Evolutionary conservation across 2,797 vertebrate genomes (phyloP), one percentile per base, ranked within the genome.

Genomic region (Cacajao melanocephalus): DNA sequence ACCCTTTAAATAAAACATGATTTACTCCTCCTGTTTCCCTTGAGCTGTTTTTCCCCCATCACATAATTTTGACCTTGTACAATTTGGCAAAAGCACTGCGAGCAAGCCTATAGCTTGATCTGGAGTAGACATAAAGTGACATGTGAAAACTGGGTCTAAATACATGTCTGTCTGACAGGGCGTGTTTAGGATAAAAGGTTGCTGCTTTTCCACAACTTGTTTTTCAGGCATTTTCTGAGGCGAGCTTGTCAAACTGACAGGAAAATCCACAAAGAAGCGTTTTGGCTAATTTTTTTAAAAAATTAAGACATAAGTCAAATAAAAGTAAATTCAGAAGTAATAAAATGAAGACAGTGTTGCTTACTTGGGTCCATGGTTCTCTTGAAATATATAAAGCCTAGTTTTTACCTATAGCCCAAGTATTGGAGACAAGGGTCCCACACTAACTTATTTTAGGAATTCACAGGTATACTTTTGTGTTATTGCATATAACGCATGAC

Each of bases 1-100:
- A 44, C 5, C 1, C 33, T 95, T 64, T 92, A 78, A 83, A 96
- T 92, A 93, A 95, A 90, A 86, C 64, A 96, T 82, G 61, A 36
- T 76, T 86, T 48, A 92, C 28, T 28, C 76, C 33, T 93, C 50
- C 87, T 75, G 5, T 76, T 55, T 81, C 55, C 55, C 50, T 72
- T 5, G 8, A 79, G 79, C 64, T 72, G 20, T 41, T 61, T 96
- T 33, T 19, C 3, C 57, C 44, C 30, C 58, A n/a, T 81, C 15
- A 20, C 12, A n/a, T 58, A 90, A 88, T 76, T 97, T n/a, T 86
- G 78, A 73, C 82, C 44, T 95, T 80, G 58, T 80, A 84, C 93
- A 90, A 85, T 82, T 41, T 73, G 80, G 86, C 88, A 70, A 64
- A 83, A 93, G 14, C 81, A 39, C 28, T 26, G 61, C 80, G 36